Percentiles rank a stretch among this genome's conserved stretches.
Evolutionary conservation across 1,140 invertebrate species (phyloP).

Genomic region (Megalopta genalis): DNA sequence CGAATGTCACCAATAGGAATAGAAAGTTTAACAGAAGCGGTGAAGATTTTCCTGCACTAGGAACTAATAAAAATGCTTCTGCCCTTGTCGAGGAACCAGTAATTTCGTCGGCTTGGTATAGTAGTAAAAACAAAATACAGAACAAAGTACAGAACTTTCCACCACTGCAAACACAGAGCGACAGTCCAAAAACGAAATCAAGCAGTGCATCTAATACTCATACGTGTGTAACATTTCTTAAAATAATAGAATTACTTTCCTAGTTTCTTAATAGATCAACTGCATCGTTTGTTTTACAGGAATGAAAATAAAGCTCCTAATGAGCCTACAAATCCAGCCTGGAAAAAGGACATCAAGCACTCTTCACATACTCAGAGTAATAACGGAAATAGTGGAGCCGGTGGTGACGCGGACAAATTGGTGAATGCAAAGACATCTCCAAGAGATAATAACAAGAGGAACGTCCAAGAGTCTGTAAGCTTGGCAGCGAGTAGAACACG

Average conservation of each 20-base stretch:
- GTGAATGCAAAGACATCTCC: conserved; percentile 61
- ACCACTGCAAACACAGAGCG: conserved; percentile 70
- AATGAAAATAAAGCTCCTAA: conserved; percentile 74
- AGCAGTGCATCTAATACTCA: conserved; percentile 55
- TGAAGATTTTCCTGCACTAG: conserved; percentile 77
- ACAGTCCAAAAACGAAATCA: conserved; percentile 68
- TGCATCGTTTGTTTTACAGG: conserved; percentile 53
- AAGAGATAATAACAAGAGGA: conserved; percentile 72
- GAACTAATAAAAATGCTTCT: conserved; percentile 67
- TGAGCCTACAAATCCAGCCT: conserved; percentile 72
- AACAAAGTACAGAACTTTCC: conserved; percentile 75
- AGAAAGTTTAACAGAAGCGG: conserved; percentile 69
- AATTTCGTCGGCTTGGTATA: conserved; percentile 79
- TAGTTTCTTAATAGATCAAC: conserved; percentile 20
- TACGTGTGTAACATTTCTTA: conserved; percentile 64
- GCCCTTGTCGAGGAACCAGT: conserved; percentile 74
- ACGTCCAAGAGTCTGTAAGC: conserved; percentile 70
- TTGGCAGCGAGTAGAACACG: conserved; percentile 69
- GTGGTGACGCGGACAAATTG: conserved; percentile 67
- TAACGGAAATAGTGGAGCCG: conserved; percentile 67
- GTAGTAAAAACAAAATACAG: conserved; percentile 75
- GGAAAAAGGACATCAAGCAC: conserved; percentile 73
- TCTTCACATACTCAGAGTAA: conserved; percentile 64
- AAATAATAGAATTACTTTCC: not conserved
- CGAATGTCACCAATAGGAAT: conserved; percentile 54